Evolutionary conservation across 1,140 invertebrate species (phyloP).

Genomic region (Leguminivora glycinivorella): DNA sequence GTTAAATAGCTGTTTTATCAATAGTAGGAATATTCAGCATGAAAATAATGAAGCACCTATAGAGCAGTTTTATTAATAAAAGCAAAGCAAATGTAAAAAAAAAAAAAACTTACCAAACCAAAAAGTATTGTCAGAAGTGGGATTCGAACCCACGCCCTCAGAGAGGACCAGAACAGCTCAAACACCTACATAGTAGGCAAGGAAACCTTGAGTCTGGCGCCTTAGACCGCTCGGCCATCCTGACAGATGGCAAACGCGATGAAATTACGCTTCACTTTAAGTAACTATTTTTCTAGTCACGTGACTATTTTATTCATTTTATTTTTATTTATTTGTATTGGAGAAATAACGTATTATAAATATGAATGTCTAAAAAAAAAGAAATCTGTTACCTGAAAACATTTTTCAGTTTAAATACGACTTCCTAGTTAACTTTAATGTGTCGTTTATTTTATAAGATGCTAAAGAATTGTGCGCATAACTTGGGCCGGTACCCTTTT

Average conservation of each 20-base stretch:
- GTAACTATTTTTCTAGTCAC: not conserved
- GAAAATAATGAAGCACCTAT: too few species aligned
- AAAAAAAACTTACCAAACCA: slow-evolving; percentile 39
- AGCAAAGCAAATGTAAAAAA: not conserved
- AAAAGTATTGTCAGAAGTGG: slow-evolving; percentile 89
- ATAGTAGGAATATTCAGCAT: too few species aligned
- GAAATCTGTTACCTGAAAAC: too few species aligned
- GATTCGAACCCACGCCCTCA: slow-evolving; percentile 93
- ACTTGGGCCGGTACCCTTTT: too few species aligned
- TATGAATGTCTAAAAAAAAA: too few species aligned
- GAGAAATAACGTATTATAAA: too few species aligned
- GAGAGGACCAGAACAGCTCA: slow-evolving; percentile 87
- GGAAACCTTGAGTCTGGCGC: slow-evolving; percentile 83
- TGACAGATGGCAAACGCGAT: slow-evolving; percentile 58
- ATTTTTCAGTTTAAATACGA: too few species aligned
- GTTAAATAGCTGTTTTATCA: too few species aligned
- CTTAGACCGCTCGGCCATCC: slow-evolving; percentile 85
- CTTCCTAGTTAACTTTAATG: too few species aligned
- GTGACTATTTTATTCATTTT: not conserved
- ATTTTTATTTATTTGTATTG: too few species aligned
- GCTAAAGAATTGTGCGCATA: too few species aligned
- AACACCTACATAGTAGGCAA: slow-evolving; percentile 51
- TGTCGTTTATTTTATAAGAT: too few species aligned
- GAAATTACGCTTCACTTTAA: slow-evolving; percentile 35
- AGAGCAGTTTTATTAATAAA: not conserved